These are phyloP conservation scores for Apamea crenata DNA, from an alignment of 2,888 invertebrate species.

Conservation along the genomic window DNA sequence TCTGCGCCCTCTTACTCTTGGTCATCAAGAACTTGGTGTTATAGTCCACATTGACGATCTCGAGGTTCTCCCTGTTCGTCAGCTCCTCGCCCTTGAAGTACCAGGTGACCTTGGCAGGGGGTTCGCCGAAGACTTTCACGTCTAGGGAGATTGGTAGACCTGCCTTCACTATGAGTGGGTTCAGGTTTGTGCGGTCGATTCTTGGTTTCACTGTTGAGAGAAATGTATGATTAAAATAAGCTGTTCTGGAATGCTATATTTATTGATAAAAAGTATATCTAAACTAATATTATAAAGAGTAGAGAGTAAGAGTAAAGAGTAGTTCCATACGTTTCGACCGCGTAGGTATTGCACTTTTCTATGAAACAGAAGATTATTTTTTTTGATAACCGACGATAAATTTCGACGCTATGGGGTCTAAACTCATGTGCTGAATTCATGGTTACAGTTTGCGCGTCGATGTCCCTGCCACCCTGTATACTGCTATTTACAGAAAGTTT, in stretches of 20 bases:
- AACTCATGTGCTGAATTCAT: too few relatives aligned
- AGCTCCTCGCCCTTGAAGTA: conserved; percentile 93
- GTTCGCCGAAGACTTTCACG: conserved; percentile 97
- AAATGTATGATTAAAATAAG: neutral
- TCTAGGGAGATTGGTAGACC: conserved; percentile 97
- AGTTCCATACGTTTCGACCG: too few relatives aligned
- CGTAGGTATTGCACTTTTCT: too few relatives aligned
- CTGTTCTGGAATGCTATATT: neutral
- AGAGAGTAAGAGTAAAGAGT: too few relatives aligned
- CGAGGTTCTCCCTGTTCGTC: conserved; percentile 91
- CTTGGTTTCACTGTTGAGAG: conserved; percentile 95
- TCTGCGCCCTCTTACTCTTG: conserved; percentile 94
- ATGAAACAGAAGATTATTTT: too few relatives aligned
- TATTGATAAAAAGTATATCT: too few relatives aligned
- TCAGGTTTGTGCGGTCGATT: conserved; percentile 97
- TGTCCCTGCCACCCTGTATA: too few relatives aligned
- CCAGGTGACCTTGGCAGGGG: conserved; percentile 98
- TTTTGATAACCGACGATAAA: too few relatives aligned
- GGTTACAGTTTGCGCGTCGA: too few relatives aligned
- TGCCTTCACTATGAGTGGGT: conserved; percentile 95
- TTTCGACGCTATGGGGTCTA: too few relatives aligned
- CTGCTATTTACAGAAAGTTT: neutral
- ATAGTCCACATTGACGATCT: conserved; percentile 96
- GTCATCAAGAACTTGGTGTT: conserved; percentile 97
- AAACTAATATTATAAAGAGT: too few relatives aligned